Evolutionary conservation across 2,797 vertebrate genomes (phyloP).

Genomic region (Liparis tanakae): DNA sequence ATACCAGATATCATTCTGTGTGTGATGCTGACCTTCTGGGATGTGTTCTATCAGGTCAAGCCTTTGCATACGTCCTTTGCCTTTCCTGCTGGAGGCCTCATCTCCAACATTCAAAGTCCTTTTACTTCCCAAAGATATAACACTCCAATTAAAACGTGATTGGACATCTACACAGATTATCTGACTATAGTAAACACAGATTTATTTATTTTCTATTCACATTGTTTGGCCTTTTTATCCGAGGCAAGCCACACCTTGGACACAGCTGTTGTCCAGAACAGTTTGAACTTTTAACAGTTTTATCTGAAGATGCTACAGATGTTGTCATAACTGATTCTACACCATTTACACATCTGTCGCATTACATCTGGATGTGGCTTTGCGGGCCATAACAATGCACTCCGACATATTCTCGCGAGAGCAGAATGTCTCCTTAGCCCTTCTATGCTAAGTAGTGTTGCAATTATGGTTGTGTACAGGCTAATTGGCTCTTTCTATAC

Average conservation of each 20-base stretch:
- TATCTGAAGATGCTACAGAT: no score
- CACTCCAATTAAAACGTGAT: not conserved
- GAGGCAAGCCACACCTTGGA: not conserved
- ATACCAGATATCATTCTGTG: not conserved
- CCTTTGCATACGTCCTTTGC: not conserved
- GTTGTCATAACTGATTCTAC: no score
- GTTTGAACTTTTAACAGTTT: no score
- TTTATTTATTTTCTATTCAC: not conserved
- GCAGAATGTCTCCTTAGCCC: not conserved
- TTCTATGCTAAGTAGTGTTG: not conserved
- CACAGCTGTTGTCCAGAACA: not conserved
- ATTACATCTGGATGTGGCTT: no score
- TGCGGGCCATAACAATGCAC: not conserved
- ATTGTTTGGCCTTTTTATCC: not conserved
- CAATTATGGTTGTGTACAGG: conserved; percentile 1
- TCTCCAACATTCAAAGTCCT: not conserved
- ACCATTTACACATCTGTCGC: not conserved
- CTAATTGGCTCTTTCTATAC: not conserved
- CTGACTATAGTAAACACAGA: not conserved
- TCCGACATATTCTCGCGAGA: conserved; percentile 2
- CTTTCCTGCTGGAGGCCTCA: not conserved
- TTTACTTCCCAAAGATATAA: not conserved
- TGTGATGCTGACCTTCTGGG: not conserved
- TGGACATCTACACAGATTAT: not conserved
- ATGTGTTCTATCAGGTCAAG: not conserved